These are phyloP conservation scores for Poecilus cupreus DNA, from an alignment of 2,888 invertebrate genomes.

Conservation along the genomic window DNA sequence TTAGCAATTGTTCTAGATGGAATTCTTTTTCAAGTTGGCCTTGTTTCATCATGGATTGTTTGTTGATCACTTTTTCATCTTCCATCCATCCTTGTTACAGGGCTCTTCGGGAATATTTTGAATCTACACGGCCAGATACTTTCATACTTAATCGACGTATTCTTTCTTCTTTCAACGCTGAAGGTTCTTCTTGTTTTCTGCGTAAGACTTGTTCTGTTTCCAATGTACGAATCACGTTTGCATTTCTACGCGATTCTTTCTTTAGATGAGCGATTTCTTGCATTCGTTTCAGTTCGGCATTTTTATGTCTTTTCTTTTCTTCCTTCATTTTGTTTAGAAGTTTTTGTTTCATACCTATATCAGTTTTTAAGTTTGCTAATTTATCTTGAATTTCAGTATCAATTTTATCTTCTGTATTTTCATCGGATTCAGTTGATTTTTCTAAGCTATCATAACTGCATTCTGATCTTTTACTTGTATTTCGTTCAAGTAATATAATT, in stretches of 20 bases:
- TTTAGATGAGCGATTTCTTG: conserved; percentile 93
- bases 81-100: conserved; percentile 89
- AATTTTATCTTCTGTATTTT: conserved; percentile 74
- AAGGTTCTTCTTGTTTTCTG: conserved; percentile 93
- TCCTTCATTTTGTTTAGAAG: conserved; percentile 95
- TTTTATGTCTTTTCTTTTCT: conserved; percentile 89
- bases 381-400: conserved; percentile 84
- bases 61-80: conserved; percentile 85
- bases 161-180: conserved; percentile 82
- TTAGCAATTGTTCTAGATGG: conserved; percentile 88
- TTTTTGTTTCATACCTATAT: conserved; percentile 95
- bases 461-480: conserved; percentile 71
- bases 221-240: conserved; percentile 89
- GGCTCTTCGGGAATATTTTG: conserved; percentile 77
- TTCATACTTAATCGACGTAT: conserved; percentile 80
- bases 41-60: conserved; percentile 86
- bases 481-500: conserved; percentile 70
- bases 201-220: conserved; percentile 93
- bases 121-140: conserved; percentile 79
- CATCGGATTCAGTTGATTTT: conserved; percentile 77
- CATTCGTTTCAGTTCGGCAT: conserved; percentile 84
- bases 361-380: conserved; percentile 90
- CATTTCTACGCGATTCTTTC: conserved; percentile 92
- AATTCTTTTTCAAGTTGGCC: conserved; percentile 90
- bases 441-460: conserved; percentile 76